Base-by-base conservation (phyloP, 2,113 vertebrate genomes). In the Phaethornis superciliosus region DNA sequence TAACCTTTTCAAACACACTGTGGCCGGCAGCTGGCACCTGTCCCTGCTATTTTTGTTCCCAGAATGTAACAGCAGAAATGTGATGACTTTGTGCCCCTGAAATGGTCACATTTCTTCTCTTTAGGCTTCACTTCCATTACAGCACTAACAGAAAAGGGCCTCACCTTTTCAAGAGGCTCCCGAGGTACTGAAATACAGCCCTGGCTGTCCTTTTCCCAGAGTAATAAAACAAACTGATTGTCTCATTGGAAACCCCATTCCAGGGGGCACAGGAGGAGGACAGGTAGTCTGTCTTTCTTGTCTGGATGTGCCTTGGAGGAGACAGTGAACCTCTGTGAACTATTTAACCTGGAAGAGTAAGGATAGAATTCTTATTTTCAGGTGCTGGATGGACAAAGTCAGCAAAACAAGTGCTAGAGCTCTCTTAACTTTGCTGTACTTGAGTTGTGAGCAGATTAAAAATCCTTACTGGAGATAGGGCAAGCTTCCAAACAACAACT, bases 1-100 rank as follows among this genome's bases (percentile, higher is more conserved):
- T 97, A 97, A 97, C 97, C 97, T 98, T 98, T 97, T 97, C 97
- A 97, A 97, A 96, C 90, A 94, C 85, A 65, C 80, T 84, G 85
- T 95, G 95, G 96, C 95, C 96, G 4, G 95, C 97, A 96, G 97
- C 97, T 96, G 93, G 91, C 96, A 96, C 96, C 95, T 94, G 96
- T 94, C 95, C 94, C 96, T 96, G 94, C 91, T 96, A 96, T 97
- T 96, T 97, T 96, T 95, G 95, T 94, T 96, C 92, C 69, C 81
- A 72, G 95, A 96, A 96, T 85, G 89, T 96, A 95, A 94, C 87
- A 94, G 85, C 96, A 95, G 87, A 97, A 96, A 95, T 44, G 85
- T 6, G 21, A 76, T 95, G 94, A 96, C 96, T 96, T 93, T 96
- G 93, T 96, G 96, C 90, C 95, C 94, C 94, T 88, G 84, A 78